phyloP scores from a whole-genome alignment of 2,888 invertebrate species.

The Deilephila porcellus region DNA sequence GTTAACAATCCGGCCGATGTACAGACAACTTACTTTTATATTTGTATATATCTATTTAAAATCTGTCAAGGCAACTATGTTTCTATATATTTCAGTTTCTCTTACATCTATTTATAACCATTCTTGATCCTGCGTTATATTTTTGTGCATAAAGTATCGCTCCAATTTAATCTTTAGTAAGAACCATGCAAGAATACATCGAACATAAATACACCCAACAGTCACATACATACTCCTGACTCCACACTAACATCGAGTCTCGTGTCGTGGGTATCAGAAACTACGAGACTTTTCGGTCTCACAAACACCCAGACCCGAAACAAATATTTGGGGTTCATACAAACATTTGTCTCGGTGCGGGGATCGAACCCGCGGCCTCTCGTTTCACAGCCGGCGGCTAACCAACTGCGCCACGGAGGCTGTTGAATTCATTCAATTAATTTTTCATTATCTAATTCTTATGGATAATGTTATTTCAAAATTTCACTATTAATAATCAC shows the following conservation, averaged over 20 bases:
- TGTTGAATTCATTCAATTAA: not conserved
- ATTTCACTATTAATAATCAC: conserved; percentile 16
- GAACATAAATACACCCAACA: no score
- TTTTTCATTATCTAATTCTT: not conserved
- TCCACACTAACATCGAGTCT: no score
- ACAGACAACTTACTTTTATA: not conserved
- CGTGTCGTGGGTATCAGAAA: no score
- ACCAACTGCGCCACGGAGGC: no score
- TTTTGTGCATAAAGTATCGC: not conserved
- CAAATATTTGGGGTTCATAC: no score
- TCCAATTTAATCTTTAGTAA: not conserved
- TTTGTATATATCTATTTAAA: not conserved
- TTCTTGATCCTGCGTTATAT: not conserved
- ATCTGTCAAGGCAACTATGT: conserved; percentile 23
- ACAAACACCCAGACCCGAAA: no score
- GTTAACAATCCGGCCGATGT: not conserved
- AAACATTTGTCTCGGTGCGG: no score
- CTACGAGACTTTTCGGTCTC: no score
- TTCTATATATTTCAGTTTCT: not conserved
- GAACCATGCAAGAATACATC: not conserved
- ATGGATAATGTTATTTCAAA: not conserved
- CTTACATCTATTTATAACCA: conserved; percentile 4
- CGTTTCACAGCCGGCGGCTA: no score
- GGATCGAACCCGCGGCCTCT: no score
- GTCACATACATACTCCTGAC: no score